Conservation (phyloP, 2,888 invertebrate genomes). For the Hirtodrosophila duncani region DNA sequence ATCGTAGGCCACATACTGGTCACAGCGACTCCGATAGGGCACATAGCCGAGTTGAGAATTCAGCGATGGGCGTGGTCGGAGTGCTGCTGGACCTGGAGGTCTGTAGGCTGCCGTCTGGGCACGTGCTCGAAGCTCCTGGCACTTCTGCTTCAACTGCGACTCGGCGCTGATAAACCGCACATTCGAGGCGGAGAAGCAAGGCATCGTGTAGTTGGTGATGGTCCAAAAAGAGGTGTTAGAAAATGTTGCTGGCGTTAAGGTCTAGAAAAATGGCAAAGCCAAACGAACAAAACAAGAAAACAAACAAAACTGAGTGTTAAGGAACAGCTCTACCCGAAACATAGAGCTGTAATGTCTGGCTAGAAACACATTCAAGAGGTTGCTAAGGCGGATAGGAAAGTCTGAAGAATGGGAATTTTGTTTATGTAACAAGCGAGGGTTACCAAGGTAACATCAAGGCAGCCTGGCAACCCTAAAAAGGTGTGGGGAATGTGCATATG, state of each 20-base stretch:
- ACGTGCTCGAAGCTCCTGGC: conserved; percentile 44
- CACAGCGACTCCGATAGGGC: conserved; percentile 34
- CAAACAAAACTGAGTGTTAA: neutral
- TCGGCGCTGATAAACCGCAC: conserved; percentile 53
- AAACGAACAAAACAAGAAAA: neutral
- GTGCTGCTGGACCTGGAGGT: conserved; percentile 36
- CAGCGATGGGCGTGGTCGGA: conserved; percentile 37
- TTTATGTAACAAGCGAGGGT: conserved; percentile 56
- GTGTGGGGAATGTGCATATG: neutral
- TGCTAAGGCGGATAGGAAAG: conserved; percentile 1
- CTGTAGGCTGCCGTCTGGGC: conserved; percentile 57
- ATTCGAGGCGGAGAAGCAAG: conserved; percentile 69
- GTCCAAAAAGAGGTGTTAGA: neutral
- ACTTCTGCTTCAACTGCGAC: conserved; percentile 43
- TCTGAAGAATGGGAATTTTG: conserved; percentile 5
- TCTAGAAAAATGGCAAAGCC: too few species aligned
- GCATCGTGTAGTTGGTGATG: conserved; percentile 39
- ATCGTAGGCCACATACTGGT: conserved; percentile 49
- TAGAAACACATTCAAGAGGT: neutral
- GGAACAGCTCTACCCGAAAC: neutral
- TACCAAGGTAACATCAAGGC: conserved; percentile 40
- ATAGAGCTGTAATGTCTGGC: neutral
- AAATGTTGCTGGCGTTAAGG: too few species aligned
- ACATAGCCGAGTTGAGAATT: neutral
- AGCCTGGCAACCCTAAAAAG: conserved; percentile 18